Percentiles rank a stretch among this genome's conserved stretches.
Evolutionary conservation across 2,888 invertebrate genomes (phyloP).

Genomic region (Ochlodes sylvanus): DNA sequence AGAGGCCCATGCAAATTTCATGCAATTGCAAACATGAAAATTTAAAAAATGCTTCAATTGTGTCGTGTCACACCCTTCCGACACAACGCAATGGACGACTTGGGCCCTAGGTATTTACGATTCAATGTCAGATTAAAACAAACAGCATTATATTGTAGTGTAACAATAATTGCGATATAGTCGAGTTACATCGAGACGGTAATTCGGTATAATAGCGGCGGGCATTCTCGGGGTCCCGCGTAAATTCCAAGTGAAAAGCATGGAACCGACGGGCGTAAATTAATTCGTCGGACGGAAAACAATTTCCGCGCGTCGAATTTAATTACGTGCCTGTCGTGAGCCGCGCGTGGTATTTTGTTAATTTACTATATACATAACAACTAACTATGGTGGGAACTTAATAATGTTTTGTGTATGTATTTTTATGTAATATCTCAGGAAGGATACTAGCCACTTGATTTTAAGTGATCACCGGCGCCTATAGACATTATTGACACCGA

Average conservation of each 20-base stretch:
- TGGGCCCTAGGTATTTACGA: too few relatives aligned
- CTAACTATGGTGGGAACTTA: neutral
- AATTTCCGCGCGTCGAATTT: conserved; percentile 42
- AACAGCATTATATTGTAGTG: neutral
- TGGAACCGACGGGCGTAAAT: conserved; percentile 35
- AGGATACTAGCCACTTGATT: too few relatives aligned
- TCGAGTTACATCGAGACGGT: neutral
- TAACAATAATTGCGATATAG: neutral
- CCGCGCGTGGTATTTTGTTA: conserved; percentile 21
- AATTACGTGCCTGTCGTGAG: conserved; percentile 41
- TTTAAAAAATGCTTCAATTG: too few relatives aligned
- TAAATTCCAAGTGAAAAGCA: conserved; percentile 18
- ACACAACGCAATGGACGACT: too few relatives aligned
- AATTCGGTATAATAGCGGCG: neutral
- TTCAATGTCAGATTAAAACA: neutral
- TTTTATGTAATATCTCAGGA: too few relatives aligned
- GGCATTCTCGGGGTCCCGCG: conserved; percentile 4
- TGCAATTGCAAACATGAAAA: too few relatives aligned
- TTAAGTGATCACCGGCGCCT: too few relatives aligned
- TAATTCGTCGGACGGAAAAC: conserved; percentile 39
- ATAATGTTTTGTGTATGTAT: neutral
- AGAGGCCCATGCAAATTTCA: too few relatives aligned
- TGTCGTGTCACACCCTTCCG: too few relatives aligned
- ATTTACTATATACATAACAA: conserved; percentile 11
- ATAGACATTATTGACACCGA: too few relatives aligned